A percentile compares a stretch with the other conserved stretches of the same genome.
phyloP scores from a whole-genome alignment of 2,888 invertebrate genomes.

The Arrhopalites spinosus region DNA sequence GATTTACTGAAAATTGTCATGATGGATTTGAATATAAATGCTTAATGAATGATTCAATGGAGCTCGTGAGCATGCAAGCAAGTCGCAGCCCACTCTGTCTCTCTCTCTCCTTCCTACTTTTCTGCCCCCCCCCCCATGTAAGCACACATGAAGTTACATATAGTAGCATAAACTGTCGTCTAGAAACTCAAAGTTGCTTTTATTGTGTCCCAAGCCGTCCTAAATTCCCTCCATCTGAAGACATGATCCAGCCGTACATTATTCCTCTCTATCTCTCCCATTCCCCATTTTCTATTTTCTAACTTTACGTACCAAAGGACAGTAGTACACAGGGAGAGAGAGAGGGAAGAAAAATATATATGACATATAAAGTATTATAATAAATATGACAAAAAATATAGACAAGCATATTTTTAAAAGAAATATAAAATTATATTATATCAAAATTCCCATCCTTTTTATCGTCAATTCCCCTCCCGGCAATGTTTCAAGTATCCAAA shows the following conservation, averaged over 20 bases:
- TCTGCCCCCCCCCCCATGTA: constrained; percentile 5
- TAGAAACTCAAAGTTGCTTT: constrained; percentile 30
- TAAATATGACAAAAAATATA: too few species aligned
- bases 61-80: constrained; percentile 39
- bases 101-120: neutral
- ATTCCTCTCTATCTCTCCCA: neutral
- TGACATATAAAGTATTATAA: too few species aligned
- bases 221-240: constrained; percentile 31
- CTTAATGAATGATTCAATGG: constrained; percentile 55
- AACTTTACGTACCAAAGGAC: too few species aligned
- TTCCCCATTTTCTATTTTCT: neutral
- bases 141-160: neutral
- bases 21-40: constrained; percentile 54
- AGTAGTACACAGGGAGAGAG: too few species aligned
- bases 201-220: constrained; percentile 35
- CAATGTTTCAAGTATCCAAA: too few species aligned
- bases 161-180: constrained; percentile 29
- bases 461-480: too few species aligned
- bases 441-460: too few species aligned
- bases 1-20: constrained; percentile 54
- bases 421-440: too few species aligned
- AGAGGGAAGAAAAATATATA: too few species aligned
- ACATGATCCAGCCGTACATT: constrained; percentile 5
- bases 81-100: constrained; percentile 23
- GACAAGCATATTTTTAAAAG: too few species aligned